Percentiles rank a stretch among this genome's conserved stretches.
These are phyloP conservation scores for Elegia similella DNA, from an alignment of 2,888 invertebrate species.

Conservation along the genomic window DNA sequence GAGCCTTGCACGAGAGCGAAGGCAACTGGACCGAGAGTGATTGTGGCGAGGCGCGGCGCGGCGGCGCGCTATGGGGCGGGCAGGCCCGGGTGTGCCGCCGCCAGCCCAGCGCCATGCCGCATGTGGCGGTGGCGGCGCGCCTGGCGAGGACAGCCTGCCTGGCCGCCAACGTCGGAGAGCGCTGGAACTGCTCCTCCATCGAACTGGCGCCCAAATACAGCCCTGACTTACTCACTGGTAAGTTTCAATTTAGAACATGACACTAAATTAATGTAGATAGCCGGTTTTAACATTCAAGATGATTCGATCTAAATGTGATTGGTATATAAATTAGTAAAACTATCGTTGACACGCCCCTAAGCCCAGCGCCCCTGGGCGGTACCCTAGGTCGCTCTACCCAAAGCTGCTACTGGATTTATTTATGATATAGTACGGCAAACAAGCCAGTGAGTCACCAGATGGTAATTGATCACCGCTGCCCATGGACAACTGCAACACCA, in stretches of 20 bases:
- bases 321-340: too few species aligned
- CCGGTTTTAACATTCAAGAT: too few species aligned
- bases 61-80: slow-evolving; percentile 80
- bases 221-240: slow-evolving; percentile 90
- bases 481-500: too few species aligned
- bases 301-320: too few species aligned
- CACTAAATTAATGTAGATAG: too few species aligned
- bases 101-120: slow-evolving; percentile 87
- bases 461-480: too few species aligned
- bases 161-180: slow-evolving; percentile 85
- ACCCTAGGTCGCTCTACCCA: too few species aligned
- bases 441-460: too few species aligned
- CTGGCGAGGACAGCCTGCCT: slow-evolving; percentile 87
- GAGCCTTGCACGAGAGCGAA: slow-evolving; percentile 66
- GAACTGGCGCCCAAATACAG: slow-evolving; percentile 86
- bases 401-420: too few species aligned
- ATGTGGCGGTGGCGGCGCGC: slow-evolving; percentile 87
- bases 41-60: slow-evolving; percentile 64
- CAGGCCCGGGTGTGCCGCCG: slow-evolving; percentile 85
- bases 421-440: too few species aligned
- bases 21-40: slow-evolving; percentile 76
- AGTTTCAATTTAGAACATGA: slow-evolving; percentile 20
- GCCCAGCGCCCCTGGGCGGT: too few species aligned
- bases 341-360: too few species aligned
- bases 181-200: slow-evolving; percentile 93